phyloP scores from a whole-genome alignment of 2,113 vertebrate species.

The Rousettus leschenaultii region DNA sequence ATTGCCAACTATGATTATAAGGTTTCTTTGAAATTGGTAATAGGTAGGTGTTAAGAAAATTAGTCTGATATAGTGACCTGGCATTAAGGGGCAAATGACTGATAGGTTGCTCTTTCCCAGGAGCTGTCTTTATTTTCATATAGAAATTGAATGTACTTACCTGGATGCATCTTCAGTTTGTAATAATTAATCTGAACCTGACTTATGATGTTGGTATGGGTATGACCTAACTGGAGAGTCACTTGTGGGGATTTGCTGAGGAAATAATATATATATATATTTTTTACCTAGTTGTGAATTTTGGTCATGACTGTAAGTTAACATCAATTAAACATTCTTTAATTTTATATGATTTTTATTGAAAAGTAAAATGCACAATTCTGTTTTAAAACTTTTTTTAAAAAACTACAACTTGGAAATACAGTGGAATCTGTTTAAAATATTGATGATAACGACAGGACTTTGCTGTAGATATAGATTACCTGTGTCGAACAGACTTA shows the following conservation, averaged over 20 bases:
- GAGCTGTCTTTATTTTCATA: not conserved
- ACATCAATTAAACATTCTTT: not conserved
- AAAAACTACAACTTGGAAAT: constrained; percentile 20
- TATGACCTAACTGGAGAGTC: not conserved
- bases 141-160: not conserved
- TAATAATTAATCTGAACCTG: not conserved
- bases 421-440: not conserved
- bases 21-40: not conserved
- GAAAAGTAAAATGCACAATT: not conserved
- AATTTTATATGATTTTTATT: not conserved
- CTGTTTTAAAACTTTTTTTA: not conserved
- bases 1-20: not conserved
- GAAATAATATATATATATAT: not conserved
- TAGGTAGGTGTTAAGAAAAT: not conserved
- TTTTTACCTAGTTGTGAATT: not conserved
- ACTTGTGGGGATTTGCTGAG: not conserved
- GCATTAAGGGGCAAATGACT: not conserved
- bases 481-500: not conserved
- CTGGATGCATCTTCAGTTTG: not conserved
- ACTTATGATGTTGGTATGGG: not conserved
- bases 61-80: not conserved
- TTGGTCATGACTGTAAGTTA: not conserved
- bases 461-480: not conserved
- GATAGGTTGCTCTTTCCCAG: not conserved
- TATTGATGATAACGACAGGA: not conserved